phyloP scores from a whole-genome alignment of 2,113 vertebrate species.

The Cyprinus carpio region DNA sequence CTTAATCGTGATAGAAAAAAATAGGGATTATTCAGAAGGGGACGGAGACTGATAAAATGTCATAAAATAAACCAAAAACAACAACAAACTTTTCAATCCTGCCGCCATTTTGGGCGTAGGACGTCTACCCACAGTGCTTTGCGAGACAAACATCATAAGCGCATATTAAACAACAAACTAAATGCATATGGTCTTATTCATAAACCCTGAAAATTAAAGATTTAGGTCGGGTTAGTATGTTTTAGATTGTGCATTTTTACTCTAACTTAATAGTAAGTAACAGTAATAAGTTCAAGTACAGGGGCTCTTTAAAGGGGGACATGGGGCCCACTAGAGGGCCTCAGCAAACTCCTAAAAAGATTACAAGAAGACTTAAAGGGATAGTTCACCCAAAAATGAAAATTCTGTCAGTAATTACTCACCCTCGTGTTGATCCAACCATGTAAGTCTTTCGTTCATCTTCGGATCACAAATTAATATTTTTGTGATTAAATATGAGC shows the following conservation, averaged over 20 bases:
- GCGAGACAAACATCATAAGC: conserved; percentile 48
- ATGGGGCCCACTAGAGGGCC: neutral
- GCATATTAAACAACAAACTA: neutral
- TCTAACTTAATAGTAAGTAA: neutral
- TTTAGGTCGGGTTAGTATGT: no score
- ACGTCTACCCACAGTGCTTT: conserved; percentile 76
- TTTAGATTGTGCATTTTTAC: neutral
- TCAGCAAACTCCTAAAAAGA: neutral
- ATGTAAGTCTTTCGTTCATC: no score
- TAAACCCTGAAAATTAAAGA: neutral
- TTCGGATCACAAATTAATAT: no score
- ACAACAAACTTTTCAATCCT: conserved; percentile 82
- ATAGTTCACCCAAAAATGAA: no score
- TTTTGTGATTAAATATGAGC: no score
- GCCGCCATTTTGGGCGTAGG: conserved; percentile 93
- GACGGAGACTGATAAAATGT: neutral
- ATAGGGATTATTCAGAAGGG: neutral
- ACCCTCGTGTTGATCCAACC: no score
- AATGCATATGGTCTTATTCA: no score
- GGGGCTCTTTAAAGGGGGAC: neutral
- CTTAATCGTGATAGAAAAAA: neutral
- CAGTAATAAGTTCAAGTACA: neutral
- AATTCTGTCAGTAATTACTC: no score
- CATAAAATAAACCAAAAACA: conserved; percentile 68
- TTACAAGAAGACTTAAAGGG: neutral